Evolutionary conservation across 1,140 invertebrate species (phyloP).

Genomic region (Panulirus ornatus): DNA sequence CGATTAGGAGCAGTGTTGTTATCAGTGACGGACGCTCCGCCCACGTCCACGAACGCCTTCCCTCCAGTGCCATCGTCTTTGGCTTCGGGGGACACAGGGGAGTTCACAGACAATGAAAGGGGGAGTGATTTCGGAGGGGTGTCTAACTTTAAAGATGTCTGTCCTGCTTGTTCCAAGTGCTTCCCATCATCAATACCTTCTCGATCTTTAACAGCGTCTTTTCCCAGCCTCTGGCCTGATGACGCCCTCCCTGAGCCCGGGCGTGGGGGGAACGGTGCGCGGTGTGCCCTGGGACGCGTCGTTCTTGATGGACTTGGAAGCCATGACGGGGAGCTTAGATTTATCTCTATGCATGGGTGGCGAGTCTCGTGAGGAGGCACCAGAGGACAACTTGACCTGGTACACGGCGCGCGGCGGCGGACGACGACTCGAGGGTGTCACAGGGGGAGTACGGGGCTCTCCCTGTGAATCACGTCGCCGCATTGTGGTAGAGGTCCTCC

Average conservation of each 20-base stretch:
- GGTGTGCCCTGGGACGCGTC: background rate
- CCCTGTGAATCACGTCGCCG: constrained; percentile 43
- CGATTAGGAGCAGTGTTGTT: background rate
- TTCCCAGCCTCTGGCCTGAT: background rate
- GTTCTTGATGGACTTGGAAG: constrained; percentile 22
- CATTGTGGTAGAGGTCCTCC: constrained; percentile 33
- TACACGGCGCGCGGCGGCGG: constrained; percentile 62
- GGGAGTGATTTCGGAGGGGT: constrained; percentile 45
- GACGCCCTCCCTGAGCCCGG: background rate
- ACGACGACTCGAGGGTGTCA: constrained; percentile 53
- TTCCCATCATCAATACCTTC: constrained; percentile 10
- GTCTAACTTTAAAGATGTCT: constrained; percentile 50
- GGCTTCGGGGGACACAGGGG: constrained; percentile 23
- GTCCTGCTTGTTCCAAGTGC: background rate
- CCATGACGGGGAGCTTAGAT: constrained; percentile 47
- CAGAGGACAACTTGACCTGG: constrained; percentile 56
- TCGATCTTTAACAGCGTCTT: constrained; percentile 5
- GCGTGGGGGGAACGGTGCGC: constrained; percentile 49
- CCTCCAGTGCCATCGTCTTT: background rate
- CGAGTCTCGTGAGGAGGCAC: constrained; percentile 8
- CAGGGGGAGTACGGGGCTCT: constrained; percentile 50
- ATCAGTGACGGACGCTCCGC: constrained; percentile 7
- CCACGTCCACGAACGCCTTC: background rate
- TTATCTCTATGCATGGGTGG: constrained; percentile 49
- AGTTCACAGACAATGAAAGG: constrained; percentile 48